A percentile compares a stretch with the other conserved stretches of the same genome.
Evolutionary conservation across 2,113 vertebrate genomes (phyloP).

Genomic region (Melozone crissalis): DNA sequence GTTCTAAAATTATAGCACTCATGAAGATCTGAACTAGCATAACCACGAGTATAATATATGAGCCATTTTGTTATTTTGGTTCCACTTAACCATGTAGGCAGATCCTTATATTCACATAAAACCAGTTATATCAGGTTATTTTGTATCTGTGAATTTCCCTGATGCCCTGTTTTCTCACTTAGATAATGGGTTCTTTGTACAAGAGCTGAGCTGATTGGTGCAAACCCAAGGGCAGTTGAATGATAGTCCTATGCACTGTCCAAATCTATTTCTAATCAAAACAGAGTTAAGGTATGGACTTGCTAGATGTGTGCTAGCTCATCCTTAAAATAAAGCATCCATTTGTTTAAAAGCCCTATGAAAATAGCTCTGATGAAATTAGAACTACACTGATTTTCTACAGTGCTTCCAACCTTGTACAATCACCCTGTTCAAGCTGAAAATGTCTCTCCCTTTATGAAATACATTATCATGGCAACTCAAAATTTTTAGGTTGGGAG

Average conservation of each 20-base stretch:
- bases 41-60: background rate
- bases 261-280: slow-evolving; percentile 43
- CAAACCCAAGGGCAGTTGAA: slow-evolving; percentile 22
- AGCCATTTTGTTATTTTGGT: slow-evolving; percentile 40
- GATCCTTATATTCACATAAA: background rate
- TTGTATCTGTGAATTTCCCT: background rate
- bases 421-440: background rate
- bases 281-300: background rate
- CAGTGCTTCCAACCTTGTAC: background rate
- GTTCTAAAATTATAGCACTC: background rate
- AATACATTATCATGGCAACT: background rate
- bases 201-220: slow-evolving; percentile 16
- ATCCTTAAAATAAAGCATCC: background rate
- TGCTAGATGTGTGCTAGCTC: background rate
- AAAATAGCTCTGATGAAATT: background rate
- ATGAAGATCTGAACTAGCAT: background rate
- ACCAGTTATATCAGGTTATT: background rate
- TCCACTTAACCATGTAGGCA: slow-evolving; percentile 26
- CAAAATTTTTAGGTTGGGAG: background rate
- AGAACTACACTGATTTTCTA: background rate
- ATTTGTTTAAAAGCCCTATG: background rate
- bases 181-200: background rate
- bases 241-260: background rate
- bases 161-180: slow-evolving; percentile 37
- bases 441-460: background rate